Conservation (phyloP, 2,797 vertebrate species). For the Hypotaenidia philippensis region DNA sequence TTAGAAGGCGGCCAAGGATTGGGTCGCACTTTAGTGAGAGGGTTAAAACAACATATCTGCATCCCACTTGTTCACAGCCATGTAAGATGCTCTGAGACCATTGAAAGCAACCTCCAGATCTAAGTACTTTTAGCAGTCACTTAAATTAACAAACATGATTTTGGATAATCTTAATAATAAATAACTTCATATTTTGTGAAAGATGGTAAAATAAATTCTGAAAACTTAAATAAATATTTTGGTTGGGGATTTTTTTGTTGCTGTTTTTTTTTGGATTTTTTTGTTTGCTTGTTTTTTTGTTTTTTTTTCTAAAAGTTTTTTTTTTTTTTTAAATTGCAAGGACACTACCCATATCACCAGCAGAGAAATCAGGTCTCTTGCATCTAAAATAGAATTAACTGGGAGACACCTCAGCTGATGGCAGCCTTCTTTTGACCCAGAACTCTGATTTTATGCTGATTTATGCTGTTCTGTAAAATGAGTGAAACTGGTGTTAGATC, state of each 20-base stretch:
- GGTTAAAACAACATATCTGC: not conserved
- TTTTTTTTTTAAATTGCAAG: not conserved
- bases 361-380: not conserved
- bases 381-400: not conserved
- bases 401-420: not conserved
- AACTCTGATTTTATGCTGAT: not conserved
- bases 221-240: not conserved
- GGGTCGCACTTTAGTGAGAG: not conserved
- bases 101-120: not conserved
- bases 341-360: not conserved
- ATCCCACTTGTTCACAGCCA: not conserved
- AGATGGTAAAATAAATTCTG: not conserved
- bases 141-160: not conserved
- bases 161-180: not conserved
- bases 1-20: not conserved
- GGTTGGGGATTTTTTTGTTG: not conserved
- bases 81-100: not conserved
- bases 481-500: not conserved
- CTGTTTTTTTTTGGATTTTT: too few relatives aligned
- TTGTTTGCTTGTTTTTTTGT: too few relatives aligned
- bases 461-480: not conserved
- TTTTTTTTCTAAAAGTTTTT: too few relatives aligned
- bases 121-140: not conserved
- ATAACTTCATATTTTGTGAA: not conserved
- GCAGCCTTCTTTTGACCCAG: not conserved